Evolutionary conservation across 2,888 invertebrate species (phyloP).

Genomic region (Amphimallon solstitiale): DNA sequence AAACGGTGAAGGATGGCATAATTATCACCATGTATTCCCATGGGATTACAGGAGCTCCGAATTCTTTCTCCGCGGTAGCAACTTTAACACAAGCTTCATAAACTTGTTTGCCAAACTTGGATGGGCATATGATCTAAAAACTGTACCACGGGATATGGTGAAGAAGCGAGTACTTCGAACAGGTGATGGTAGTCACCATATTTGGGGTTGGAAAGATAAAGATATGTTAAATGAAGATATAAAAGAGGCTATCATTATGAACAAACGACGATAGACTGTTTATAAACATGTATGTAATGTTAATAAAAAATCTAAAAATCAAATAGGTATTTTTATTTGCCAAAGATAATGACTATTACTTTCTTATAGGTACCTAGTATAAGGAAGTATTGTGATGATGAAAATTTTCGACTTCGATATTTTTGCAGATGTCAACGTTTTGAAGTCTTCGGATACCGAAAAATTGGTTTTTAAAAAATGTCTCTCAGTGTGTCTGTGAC

Average conservation of each 20-base stretch:
- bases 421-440: no score
- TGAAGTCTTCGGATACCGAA: no score
- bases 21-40: constrained; percentile 88
- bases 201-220: constrained; percentile 85
- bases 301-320: no score
- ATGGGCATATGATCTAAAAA: constrained; percentile 88
- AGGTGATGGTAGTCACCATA: constrained; percentile 77
- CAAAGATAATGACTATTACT: no score
- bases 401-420: no score
- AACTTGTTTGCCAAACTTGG: constrained; percentile 85
- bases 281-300: no score
- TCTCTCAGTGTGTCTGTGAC: no score
- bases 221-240: constrained; percentile 66
- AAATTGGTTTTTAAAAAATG: no score
- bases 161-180: constrained; percentile 76
- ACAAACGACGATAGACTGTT: no score
- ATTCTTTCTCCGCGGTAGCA: constrained; percentile 76
- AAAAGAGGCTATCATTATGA: constrained; percentile 54
- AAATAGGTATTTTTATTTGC: no score
- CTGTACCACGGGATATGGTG: constrained; percentile 76
- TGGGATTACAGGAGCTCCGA: constrained; percentile 89
- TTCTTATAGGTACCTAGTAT: no score
- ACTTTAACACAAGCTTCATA: constrained; percentile 81
- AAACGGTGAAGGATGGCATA: constrained; percentile 86
- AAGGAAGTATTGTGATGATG: no score